A percentile compares a stretch with the other conserved stretches of the same genome.
These are phyloP conservation scores for Centropristis striata DNA, from an alignment of 2,113 vertebrate genomes.

Conservation along the genomic window DNA sequence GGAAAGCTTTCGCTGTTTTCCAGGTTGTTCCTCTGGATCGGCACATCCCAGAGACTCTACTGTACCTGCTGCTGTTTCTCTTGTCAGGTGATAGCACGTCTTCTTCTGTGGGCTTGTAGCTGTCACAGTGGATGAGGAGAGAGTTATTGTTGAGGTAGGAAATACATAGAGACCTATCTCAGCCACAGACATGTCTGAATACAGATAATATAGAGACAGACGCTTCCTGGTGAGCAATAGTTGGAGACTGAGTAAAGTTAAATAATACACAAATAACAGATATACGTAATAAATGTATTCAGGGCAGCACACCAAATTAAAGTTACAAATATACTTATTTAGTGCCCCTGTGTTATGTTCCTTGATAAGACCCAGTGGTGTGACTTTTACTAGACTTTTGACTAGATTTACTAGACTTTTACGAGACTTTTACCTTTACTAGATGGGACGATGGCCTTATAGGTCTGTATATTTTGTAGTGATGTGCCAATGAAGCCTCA, in stretches of 20 bases:
- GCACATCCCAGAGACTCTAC: conserved; percentile 5
- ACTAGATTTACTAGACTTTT: no score
- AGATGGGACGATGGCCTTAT: no score
- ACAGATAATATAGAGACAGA: background rate
- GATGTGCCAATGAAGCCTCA: no score
- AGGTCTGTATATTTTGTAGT: no score
- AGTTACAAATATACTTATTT: background rate
- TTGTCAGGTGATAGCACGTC: background rate
- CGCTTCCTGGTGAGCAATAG: background rate
- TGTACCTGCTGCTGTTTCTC: conserved; percentile 2
- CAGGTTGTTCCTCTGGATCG: conserved; percentile 10
- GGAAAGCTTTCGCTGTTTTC: background rate
- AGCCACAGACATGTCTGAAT: background rate
- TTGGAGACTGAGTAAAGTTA: conserved; percentile 2
- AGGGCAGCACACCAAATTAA: background rate
- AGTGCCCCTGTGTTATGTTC: no score
- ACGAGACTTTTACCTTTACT: no score
- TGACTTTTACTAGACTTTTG: no score
- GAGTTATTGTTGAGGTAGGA: conserved; percentile 9
- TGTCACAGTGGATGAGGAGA: conserved; percentile 25
- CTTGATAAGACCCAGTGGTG: background rate
- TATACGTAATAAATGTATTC: background rate
- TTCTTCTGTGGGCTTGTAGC: conserved; percentile 24
- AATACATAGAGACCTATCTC: conserved; percentile 12
- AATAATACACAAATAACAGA: conserved; percentile 9